Conservation (phyloP, 2,888 invertebrate genomes). For the Notodonta ziczac region DNA sequence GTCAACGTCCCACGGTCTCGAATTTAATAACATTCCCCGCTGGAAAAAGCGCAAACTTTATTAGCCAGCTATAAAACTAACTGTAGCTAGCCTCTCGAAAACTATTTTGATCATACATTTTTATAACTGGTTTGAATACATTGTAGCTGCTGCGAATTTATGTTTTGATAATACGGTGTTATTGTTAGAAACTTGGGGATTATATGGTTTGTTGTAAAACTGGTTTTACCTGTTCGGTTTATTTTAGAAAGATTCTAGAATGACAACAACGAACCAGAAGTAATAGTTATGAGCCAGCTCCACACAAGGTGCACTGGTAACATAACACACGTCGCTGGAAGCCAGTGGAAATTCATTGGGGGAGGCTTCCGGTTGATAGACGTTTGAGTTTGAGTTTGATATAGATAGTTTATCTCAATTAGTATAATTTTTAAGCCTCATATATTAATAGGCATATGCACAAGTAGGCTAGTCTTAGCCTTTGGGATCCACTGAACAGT, state of each 20-base stretch:
- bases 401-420: too few species aligned
- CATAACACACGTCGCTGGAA: too few species aligned
- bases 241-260: background rate
- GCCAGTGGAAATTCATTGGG: too few species aligned
- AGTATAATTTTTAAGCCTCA: too few species aligned
- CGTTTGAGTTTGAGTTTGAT: too few species aligned
- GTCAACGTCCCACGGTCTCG: constrained; percentile 53
- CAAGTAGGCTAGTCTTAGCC: too few species aligned
- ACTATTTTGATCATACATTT: background rate
- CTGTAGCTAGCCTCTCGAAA: constrained; percentile 17
- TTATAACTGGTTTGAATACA: constrained; percentile 2
- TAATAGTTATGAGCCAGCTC: too few species aligned
- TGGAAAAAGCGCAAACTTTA: constrained; percentile 52
- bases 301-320: too few species aligned
- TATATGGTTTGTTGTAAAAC: background rate
- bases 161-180: background rate
- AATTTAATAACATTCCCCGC: constrained; percentile 63
- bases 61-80: constrained; percentile 57
- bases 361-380: too few species aligned
- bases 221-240: background rate
- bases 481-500: too few species aligned
- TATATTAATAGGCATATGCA: too few species aligned
- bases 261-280: too few species aligned
- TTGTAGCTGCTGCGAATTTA: background rate
- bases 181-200: background rate